Base-by-base conservation (phyloP, 2,888 invertebrate species). In the Caenorhabditis zanzibari region DNA sequence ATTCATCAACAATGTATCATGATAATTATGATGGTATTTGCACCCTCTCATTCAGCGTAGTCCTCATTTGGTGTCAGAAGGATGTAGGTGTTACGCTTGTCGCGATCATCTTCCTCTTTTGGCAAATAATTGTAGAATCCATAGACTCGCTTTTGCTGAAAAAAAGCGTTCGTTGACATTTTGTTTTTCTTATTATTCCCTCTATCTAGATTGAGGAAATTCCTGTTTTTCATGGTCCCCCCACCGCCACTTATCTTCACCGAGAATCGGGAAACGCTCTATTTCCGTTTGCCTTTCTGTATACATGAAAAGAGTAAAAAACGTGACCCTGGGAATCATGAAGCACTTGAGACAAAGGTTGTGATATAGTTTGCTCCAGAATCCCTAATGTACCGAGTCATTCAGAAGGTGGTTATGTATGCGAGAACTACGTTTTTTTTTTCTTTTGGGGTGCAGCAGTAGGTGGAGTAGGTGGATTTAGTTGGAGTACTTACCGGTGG, bases 121-220 rank as follows among this genome's bases (percentile, higher is more conserved):
- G 86, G 86, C 16, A 86, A 71, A 73, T 86, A 83, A 66, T 86
- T 84, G 81, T 85, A 86, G 56, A 86, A 79, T n/a, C 86, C 85
- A 59, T 86, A 86, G 75, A 85, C 81, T 71, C 84, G 69, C 35
- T 86, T 86, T 19, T 64, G 73, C 86, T 86, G 74, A 49, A 86
- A 82, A 10, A 38, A 38, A 49, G 19, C 35, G 35, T 58, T 58
- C 58, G 32, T 35, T 47, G 47, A 47, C 19, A 19, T 52, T n/a
- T 4, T 7, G 4, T 54, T 24, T 16, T 14, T 54, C 7, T 52
- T 63, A 24, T 19, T 63, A 22, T 68, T 63, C 6, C 5, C 35
- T 52, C n/a, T 35, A 26, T 22, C 32, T 49, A 28, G 28, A 41
- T 61, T 63, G 38, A 61, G 41, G n/a, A 41, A 63, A 63, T 54